Evolutionary conservation across 2,113 vertebrate genomes (phyloP).

Genomic region (Carlito syrichta): DNA sequence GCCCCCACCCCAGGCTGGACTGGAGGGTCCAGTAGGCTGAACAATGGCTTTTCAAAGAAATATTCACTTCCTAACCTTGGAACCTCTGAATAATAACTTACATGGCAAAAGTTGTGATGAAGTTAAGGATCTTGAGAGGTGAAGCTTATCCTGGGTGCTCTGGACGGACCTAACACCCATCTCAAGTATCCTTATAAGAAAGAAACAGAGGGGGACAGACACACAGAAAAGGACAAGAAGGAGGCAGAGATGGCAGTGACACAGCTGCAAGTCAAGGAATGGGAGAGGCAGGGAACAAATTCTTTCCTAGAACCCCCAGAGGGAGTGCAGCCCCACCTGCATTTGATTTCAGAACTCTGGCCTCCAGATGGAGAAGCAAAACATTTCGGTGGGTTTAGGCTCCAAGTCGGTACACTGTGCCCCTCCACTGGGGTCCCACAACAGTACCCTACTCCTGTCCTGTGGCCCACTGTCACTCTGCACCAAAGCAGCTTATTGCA

Average conservation of each 20-base stretch:
- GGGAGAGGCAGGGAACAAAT: neutral
- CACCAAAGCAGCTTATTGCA: neutral
- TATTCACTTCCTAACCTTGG: neutral
- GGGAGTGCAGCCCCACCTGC: neutral
- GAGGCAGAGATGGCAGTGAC: neutral
- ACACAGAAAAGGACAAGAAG: neutral
- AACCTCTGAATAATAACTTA: neutral
- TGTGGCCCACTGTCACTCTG: fast-evolving
- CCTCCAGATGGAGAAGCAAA: neutral
- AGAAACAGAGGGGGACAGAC: neutral
- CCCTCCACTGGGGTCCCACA: neutral
- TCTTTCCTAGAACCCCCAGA: neutral
- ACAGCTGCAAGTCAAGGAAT: neutral
- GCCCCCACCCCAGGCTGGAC: neutral
- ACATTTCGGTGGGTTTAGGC: neutral
- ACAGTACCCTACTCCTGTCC: neutral
- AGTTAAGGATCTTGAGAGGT: neutral
- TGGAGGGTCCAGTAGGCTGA: neutral
- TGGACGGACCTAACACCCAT: neutral
- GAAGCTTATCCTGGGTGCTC: neutral
- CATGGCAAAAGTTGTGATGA: neutral
- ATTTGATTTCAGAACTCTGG: neutral
- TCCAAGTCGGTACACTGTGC: neutral
- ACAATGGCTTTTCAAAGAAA: neutral
- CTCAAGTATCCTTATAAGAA: neutral